Evolutionary conservation across 2,113 vertebrate genomes (phyloP).

Genomic region (Ia io): DNA sequence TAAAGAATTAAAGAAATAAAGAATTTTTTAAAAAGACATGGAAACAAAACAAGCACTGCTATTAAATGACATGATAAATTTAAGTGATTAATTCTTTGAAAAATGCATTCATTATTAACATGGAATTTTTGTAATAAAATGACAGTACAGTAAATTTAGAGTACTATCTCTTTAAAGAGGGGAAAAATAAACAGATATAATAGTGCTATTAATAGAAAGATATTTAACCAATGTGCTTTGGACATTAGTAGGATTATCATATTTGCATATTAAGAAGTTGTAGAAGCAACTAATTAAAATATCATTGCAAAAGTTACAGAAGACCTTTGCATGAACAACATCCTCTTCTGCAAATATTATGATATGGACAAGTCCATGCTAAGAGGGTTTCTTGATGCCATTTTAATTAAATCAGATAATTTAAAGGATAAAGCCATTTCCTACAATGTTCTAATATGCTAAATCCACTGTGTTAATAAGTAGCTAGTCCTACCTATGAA

Average conservation of each 20-base stretch:
- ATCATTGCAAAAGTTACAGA: slow-evolving; percentile 17
- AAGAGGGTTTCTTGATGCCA: neutral
- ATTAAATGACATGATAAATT: neutral
- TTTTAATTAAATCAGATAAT: slow-evolving; percentile 46
- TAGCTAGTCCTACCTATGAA: neutral
- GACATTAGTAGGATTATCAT: neutral
- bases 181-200: slow-evolving; percentile 26
- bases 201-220: neutral
- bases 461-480: neutral
- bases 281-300: slow-evolving; percentile 16
- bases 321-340: neutral
- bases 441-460: slow-evolving; percentile 7
- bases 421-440: slow-evolving; percentile 25
- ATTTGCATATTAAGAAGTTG: neutral
- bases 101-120: slow-evolving; percentile 30
- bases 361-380: neutral
- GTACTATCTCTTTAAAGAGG: neutral
- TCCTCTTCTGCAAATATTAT: neutral
- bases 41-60: slow-evolving; percentile 47
- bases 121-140: slow-evolving; percentile 27
- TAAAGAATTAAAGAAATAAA: too few relatives aligned
- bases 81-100: slow-evolving; percentile 22
- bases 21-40: neutral
- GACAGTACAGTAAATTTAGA: neutral
- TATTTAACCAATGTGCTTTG: neutral